These are phyloP conservation scores for Drosophila sulfurigaster DNA, from an alignment of 1,140 invertebrate species.

Conservation along the genomic window DNA sequence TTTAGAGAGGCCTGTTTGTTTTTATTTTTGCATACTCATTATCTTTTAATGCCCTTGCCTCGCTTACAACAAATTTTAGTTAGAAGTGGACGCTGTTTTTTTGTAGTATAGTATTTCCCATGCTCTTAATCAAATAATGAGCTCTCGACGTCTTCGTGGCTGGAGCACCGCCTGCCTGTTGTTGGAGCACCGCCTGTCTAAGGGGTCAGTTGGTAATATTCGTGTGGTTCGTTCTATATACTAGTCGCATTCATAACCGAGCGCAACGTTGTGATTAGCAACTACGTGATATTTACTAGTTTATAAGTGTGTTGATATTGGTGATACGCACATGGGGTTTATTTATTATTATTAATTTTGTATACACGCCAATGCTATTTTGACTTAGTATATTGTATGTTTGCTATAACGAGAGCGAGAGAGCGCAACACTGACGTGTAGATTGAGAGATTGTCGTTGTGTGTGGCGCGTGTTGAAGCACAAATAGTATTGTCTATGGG, in stretches of 20 bases:
- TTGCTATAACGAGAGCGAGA: background rate
- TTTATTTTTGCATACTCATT: constrained; percentile 21
- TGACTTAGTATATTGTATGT: background rate
- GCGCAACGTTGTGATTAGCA: constrained; percentile 26
- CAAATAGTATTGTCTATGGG: background rate
- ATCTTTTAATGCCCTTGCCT: constrained; percentile 10
- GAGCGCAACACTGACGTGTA: background rate
- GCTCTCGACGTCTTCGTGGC: background rate
- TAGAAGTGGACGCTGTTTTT: background rate
- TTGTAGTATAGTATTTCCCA: background rate
- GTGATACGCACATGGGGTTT: constrained; percentile 18
- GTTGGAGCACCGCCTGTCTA: constrained; percentile 2
- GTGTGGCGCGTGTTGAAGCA: constrained; percentile 25
- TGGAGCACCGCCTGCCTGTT: background rate
- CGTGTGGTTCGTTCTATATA: too few relatives aligned
- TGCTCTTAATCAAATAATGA: background rate
- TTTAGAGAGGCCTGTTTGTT: constrained; percentile 2
- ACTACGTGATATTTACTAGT: constrained; percentile 18
- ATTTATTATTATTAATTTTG: constrained; percentile 18
- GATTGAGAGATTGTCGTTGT: background rate
- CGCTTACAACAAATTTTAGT: background rate
- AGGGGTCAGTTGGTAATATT: constrained; percentile 13
- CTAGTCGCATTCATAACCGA: background rate
- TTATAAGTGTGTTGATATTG: background rate
- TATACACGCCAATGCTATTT: background rate